These are phyloP conservation scores for Choristoneura fumiferana DNA, from an alignment of 1,140 invertebrate genomes.

Conservation along the genomic window DNA sequence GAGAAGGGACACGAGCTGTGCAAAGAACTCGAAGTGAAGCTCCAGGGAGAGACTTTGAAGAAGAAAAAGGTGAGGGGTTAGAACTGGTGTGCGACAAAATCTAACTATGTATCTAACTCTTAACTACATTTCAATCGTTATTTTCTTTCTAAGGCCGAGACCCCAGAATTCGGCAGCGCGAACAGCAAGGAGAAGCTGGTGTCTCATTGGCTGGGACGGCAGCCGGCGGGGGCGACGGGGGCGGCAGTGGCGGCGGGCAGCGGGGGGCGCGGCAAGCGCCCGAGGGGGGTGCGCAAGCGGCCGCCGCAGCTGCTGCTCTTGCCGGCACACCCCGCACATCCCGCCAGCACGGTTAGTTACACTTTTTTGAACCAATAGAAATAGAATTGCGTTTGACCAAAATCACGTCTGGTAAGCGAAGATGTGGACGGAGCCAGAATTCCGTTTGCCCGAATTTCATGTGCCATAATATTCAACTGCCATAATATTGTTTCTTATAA, in stretches of 20 bases:
- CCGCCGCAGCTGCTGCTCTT: conserved; percentile 53
- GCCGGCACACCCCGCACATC: conserved; percentile 63
- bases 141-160: conserved; percentile 34
- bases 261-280: conserved; percentile 38
- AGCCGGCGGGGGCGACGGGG: conserved; percentile 31
- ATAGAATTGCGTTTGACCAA: too few species aligned
- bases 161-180: conserved; percentile 62
- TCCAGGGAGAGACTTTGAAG: conserved; percentile 53
- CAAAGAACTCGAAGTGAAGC: conserved; percentile 64
- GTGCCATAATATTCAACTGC: too few species aligned
- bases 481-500: too few species aligned
- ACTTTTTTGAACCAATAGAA: too few species aligned
- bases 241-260: conserved; percentile 26
- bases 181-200: conserved; percentile 78
- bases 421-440: too few species aligned
- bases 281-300: conserved; percentile 52
- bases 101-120: too few species aligned
- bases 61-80: conserved; percentile 57
- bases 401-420: too few species aligned
- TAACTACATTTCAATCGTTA: too few species aligned
- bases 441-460: too few species aligned
- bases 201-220: conserved; percentile 78
- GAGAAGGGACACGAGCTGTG: conserved; percentile 58
- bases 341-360: conserved; percentile 73
- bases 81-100: too few species aligned